Base-by-base conservation (phyloP, 1,140 invertebrate genomes). In the Paramacrobiotus metropolitanus region DNA sequence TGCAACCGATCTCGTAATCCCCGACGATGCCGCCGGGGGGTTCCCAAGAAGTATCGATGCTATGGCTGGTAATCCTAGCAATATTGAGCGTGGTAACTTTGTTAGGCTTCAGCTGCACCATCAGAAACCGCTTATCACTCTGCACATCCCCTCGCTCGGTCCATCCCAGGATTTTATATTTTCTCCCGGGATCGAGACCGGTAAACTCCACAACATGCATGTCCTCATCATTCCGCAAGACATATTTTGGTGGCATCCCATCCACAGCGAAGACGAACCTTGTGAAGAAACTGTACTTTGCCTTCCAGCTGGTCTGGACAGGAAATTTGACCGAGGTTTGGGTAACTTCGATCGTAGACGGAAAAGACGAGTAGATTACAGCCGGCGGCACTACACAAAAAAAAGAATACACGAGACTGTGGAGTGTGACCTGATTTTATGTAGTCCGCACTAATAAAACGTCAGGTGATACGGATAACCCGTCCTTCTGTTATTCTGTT, bases 11-110 rank as follows among this genome's bases (percentile, higher is more conserved):
- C 74, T 90, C 83, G 73, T 90, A 92, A 30, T 82, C 83, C 66
- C 87, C 84, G 73, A 81, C 86, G 72, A 88, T 85, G 55, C 88
- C 87, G 44, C 77, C 75, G 1, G 87, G 87, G 61, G 77, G 74
- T 63, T 82, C 82, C 88, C 88, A 92, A 2, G 77, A 77, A 31
- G 92, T 71, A 1, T 81, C 81, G 29, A 92, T 83, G 68, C 83
- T 81, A 1, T 82, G 83, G 67, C 87, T 85, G 31, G 82, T 82
- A 28, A 89, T 79, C 34, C 79, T 76, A 0, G 82, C 80, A 1
- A 86, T 84, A 70, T 84, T 83, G 44, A 92, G 81, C 28, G 77
- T 73, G 0, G 79, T 82, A 31, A 91, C 83, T n/a, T 85, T 81
- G 68, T 88, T 86, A 2, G 88, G 88, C 77, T 84, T 55, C 48